Base-by-base conservation (phyloP, 2,888 invertebrate species). In the Euplexia lucipara region DNA sequence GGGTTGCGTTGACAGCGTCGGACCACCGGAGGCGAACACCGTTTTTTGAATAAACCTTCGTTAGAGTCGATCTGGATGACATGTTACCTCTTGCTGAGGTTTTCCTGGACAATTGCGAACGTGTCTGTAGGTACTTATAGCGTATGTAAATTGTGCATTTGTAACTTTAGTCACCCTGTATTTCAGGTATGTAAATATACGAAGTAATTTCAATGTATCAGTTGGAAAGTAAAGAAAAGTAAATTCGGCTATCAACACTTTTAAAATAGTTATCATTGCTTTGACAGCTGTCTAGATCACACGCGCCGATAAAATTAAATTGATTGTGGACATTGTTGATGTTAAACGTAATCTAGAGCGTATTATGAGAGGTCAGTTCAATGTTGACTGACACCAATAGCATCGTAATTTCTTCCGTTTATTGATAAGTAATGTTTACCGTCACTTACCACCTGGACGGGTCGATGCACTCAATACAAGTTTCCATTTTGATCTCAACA, bases 331-430 rank as follows among this genome's bases (percentile, higher is more conserved):
- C 78, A 88, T 80, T 82, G 78, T 88, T 86, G 86, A 82, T 85
- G 82, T 84, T 70, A 76, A 78, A 86, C 79, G 88, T 88, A 93
- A 93, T 93, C 88, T 90, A 87, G 85, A 84, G 75, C 85, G 86
- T 81, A 90, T 94, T 92, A 91, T 92, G 92, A 89, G 86, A 93
- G 94, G 94, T 94, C 93, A 93, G 94, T 91, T 87, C 83, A 81
- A 83, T 89, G 85, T 84, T 86, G 88, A 89, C 89, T 88, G 90
- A 89, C 88, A 86, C 84, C 86, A 86, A 87, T 86, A 84, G 89
- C 83, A 83, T 86, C 83, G 84, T 90, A 91, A 92, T 92, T 92
- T 94, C 93, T 92, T 92, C 92, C 89, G 90, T 87, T 90, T 90
- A 88, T 88, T 88, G 91, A 92, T 92, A 92, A 91, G 85, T 91